These are phyloP conservation scores for Globicephala melas DNA, from an alignment of 2,113 vertebrate genomes.

Conservation along the genomic window DNA sequence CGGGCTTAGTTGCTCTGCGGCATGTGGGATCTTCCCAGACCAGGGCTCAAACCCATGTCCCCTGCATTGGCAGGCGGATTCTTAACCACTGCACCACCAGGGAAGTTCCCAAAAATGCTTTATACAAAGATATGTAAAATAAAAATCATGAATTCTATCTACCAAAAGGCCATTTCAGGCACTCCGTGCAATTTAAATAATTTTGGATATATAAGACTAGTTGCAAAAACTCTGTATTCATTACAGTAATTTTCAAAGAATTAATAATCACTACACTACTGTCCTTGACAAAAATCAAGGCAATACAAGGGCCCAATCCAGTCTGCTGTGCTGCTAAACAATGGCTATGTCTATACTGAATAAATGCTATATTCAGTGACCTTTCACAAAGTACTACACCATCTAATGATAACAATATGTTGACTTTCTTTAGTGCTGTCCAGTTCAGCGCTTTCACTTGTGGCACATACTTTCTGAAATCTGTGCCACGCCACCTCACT, in stretches of 20 bases:
- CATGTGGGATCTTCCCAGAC: no score
- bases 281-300: not conserved
- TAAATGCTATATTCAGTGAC: not conserved
- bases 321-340: not conserved
- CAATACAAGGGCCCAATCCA: not conserved
- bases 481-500: not conserved
- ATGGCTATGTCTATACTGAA: not conserved
- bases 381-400: not conserved
- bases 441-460: not conserved
- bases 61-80: no score
- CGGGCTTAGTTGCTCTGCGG: no score
- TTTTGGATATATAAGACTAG: not conserved
- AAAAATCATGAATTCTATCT: not conserved
- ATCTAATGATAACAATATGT: not conserved
- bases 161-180: not conserved
- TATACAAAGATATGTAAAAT: no score
- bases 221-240: not conserved
- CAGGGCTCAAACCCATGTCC: no score
- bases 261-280: not conserved
- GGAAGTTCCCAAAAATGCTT: no score
- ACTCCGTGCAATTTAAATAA: not conserved
- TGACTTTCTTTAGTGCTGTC: not conserved
- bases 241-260: not conserved
- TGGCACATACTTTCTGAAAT: not conserved
- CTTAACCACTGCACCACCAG: no score